Base-by-base conservation (phyloP, 2,888 invertebrate species). In the Ceriagrion tenellum region DNA sequence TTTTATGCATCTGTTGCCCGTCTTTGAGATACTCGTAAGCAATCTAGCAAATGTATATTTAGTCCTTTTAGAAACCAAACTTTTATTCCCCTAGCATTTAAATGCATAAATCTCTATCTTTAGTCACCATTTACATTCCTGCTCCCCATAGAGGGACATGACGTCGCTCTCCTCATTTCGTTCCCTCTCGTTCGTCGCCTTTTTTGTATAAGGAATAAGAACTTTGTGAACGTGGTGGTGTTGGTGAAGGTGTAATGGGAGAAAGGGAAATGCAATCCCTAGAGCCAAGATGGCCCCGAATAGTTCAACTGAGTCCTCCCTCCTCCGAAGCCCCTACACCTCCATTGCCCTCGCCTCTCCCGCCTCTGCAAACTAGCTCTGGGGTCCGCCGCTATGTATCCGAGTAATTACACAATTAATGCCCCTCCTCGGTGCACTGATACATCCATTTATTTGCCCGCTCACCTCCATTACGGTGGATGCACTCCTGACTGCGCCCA, bases 401-500 rank as follows among this genome's bases (percentile, higher is more conserved):
- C 74, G 93, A 47, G 69, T 93, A 93, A 93, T 93, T 93, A 93
- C 93, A 93, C 93, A 93, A 93, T 93, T 93, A 93, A 93, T 93
- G 93, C n/a, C 93, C 93, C 69, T 74, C 93, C 93, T 69, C 69
- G 47, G 69, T 30, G 93, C 93, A 63, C 69, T 47, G 69, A 93
- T 93, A 93, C 93, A 69, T 93, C 93, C 93, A 93, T 93, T 93
- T 93, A 93, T 93, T 93, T n/a, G 89, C n/a, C 89, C 35, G 55
- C n/a, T 89, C 69, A 47, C 93, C 40, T 91, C 93, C 93, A 93
- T 93, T 93, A 93, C 69, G 23, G 93, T 23, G 93, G 93, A 93
- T 93, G 93, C 93, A 93, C 93, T 93, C 69, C 93, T 74, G 69
- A 47, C 47, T 63, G 13, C 47, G 23, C 55, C 89, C 89, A 55